Base-by-base conservation (phyloP, 2,888 invertebrate genomes). In the Phoronis australis region DNA sequence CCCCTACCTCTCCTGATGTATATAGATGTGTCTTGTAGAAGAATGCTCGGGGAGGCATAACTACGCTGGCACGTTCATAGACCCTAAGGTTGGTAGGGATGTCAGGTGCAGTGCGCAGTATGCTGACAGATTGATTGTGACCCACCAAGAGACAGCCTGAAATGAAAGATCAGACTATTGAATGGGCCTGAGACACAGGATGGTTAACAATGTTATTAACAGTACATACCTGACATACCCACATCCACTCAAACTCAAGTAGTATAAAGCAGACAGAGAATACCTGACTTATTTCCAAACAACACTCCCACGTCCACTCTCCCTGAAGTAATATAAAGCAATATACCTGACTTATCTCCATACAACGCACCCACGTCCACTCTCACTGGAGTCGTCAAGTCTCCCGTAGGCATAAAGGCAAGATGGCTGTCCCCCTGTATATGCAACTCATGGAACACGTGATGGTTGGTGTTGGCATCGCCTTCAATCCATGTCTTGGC, bases 311-410 rank as follows among this genome's bases (percentile, higher is more conserved):
- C 35, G 9, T 12, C 35, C 9, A 35, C 9, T n/a, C 9, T 12
- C 35, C 35, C 9, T 12, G 9, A n/a, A 35, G 35, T 35, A 35
- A 12, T 35, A n/a, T 35, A 1, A 35, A 21, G 21, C 3, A 18
- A 3, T 45, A 42, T 49, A 64, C 67, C 67, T 52, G 65, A 60
- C 49, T 57, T 63, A 37, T 67, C 67, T 6, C 67, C 60, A 21
- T 48, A 23, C n/a, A 66, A 40, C 15, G 50, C 52, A 9, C 51
- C 59, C 3, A 57, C 52, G 23, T 43, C 31, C 1, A 61, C 40
- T 37, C 46, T 26, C 5, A 57, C 41, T 20, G 42, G 26, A 18
- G 51, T 45, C 20, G 45, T 51, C 18, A 51, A 51, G 37, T 37
- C 47, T 5, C 21, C 44, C 15, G 37, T 42, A 3, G 60, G 50